Conservation (phyloP, 2,888 invertebrate species). For the Drosophila acutilabella region DNA sequence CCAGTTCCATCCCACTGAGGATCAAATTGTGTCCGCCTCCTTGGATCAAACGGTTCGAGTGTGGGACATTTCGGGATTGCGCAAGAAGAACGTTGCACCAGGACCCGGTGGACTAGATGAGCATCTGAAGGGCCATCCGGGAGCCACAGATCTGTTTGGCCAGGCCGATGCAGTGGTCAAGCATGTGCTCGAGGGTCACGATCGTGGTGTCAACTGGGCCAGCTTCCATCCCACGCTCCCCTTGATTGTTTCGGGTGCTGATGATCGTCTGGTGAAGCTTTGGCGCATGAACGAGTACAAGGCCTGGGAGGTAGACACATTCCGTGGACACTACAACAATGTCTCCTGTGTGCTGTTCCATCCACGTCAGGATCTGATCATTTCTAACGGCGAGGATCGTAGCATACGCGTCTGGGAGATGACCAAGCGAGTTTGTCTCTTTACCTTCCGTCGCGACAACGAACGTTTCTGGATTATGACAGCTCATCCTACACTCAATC, state of each 20-base stretch:
- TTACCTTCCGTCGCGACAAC: conserved; percentile 97
- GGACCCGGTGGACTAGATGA: conserved; percentile 96
- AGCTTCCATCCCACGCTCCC: conserved; percentile 98
- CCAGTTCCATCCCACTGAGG: conserved; percentile 98
- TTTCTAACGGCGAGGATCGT: conserved; percentile 99
- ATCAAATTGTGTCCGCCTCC: conserved; percentile 98
- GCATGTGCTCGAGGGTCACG: conserved; percentile 96
- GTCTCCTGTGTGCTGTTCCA: conserved; percentile 99
- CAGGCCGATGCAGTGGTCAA: conserved; percentile 96
- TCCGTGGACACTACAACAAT: conserved; percentile 99
- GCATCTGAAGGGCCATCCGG: conserved; percentile 92
- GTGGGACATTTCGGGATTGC: conserved; percentile 98
- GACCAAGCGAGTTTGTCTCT: conserved; percentile 95
- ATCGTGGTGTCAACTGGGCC: conserved; percentile 99
- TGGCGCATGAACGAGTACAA: conserved; percentile 99
- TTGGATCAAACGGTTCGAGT: conserved; percentile 99
- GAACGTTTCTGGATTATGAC: conserved; percentile 99
- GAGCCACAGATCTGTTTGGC: conserved; percentile 97
- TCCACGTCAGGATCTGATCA: conserved; percentile 97
- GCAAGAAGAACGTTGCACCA: conserved; percentile 99
- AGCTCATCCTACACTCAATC: conserved; percentile 96
- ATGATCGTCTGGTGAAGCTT: conserved; percentile 98
- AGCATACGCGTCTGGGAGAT: conserved; percentile 99
- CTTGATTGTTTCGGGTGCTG: conserved; percentile 98
- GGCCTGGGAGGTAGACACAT: conserved; percentile 99